A percentile compares a stretch with the other conserved stretches of the same genome.
phyloP scores from a whole-genome alignment of 2,113 vertebrate genomes.

The Monarcha castaneiventris region DNA sequence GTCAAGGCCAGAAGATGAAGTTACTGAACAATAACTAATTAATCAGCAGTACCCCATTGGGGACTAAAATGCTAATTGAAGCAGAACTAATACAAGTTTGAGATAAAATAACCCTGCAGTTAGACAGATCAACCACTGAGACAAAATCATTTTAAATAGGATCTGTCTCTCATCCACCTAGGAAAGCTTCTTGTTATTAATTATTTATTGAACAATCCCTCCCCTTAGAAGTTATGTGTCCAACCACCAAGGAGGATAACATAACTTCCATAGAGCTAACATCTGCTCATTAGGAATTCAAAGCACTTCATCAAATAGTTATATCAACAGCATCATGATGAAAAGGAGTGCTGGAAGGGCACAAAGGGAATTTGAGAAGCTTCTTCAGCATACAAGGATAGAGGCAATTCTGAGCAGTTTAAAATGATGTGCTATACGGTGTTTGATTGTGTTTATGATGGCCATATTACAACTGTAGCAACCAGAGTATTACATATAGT shows the following conservation, averaged over 20 bases:
- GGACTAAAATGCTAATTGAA: constrained; percentile 53
- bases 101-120: constrained; percentile 45
- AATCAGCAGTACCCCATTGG: background rate
- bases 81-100: constrained; percentile 41
- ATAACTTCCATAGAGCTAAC: constrained; percentile 44
- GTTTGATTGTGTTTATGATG: background rate
- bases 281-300: constrained; percentile 62
- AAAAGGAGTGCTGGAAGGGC: constrained; percentile 24
- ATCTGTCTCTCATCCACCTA: constrained; percentile 55
- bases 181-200: constrained; percentile 51
- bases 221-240: constrained; percentile 41
- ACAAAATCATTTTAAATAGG: constrained; percentile 58
- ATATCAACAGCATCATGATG: constrained; percentile 21
- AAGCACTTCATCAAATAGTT: constrained; percentile 60
- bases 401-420: background rate
- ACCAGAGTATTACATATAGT: background rate
- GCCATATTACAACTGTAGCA: background rate
- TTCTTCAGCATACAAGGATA: background rate
- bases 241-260: constrained; percentile 26
- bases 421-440: background rate
- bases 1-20: constrained; percentile 28
- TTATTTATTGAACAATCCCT: constrained; percentile 59
- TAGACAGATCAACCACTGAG: constrained; percentile 55
- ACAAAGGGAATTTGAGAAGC: background rate
- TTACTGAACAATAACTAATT: constrained; percentile 53